These are phyloP conservation scores for Hycleus cichorii DNA, from an alignment of 1,140 invertebrate genomes.

Conservation along the genomic window DNA sequence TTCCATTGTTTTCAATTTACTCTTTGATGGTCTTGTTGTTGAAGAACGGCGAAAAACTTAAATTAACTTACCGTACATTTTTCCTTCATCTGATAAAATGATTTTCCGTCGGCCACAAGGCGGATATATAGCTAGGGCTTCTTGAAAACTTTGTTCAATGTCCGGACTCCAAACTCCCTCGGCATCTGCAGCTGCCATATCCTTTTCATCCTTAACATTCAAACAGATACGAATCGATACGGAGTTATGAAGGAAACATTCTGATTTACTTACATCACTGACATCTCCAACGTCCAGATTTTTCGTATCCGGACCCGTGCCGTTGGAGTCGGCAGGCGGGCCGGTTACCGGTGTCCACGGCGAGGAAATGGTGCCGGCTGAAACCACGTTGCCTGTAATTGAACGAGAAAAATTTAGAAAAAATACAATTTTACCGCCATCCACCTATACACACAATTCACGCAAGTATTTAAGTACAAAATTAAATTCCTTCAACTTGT, in stretches of 20 bases:
- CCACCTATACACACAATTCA: background rate
- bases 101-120: conserved; percentile 98
- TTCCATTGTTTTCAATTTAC: conserved; percentile 9
- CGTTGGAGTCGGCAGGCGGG: conserved; percentile 57
- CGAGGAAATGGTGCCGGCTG: conserved; percentile 63
- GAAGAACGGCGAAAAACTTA: background rate
- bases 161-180: conserved; percentile 99
- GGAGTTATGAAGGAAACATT: background rate
- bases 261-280: conserved; percentile 50
- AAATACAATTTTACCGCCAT: background rate
- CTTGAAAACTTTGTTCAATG: conserved; percentile 99
- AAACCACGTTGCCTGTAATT: conserved; percentile 35
- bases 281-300: conserved; percentile 63
- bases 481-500: conserved; percentile 7
- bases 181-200: conserved; percentile 87
- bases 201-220: conserved; percentile 69
- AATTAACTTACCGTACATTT: conserved; percentile 97
- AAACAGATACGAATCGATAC: background rate
- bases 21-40: conserved; percentile 2
- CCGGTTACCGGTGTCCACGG: conserved; percentile 62
- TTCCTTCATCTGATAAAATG: conserved; percentile 98
- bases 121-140: conserved; percentile 98
- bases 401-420: background rate
- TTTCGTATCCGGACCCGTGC: conserved; percentile 58
- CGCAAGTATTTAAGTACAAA: background rate